Evolutionary conservation across 2,797 vertebrate genomes (phyloP).

Genomic region (Coccyzus lansbergi): DNA sequence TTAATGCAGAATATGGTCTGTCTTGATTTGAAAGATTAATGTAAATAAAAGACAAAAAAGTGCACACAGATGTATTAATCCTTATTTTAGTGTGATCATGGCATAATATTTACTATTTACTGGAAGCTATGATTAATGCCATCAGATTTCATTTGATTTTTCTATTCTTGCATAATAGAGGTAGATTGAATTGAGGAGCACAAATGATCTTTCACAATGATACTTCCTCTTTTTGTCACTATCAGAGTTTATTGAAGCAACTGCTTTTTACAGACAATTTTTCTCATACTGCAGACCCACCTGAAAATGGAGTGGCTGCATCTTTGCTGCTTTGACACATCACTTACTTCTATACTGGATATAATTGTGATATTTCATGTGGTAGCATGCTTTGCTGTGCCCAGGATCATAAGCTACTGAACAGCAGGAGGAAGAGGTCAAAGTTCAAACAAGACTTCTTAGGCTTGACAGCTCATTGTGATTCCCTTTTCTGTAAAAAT

Average conservation of each 20-base stretch:
- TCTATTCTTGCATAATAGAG: background rate
- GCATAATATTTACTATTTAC: background rate
- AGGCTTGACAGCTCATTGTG: background rate
- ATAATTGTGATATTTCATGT: background rate
- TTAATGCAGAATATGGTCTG: background rate
- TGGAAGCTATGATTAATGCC: background rate
- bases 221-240: background rate
- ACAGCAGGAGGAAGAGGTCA: accelerated
- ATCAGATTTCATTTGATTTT: background rate
- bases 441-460: background rate
- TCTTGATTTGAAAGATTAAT: background rate
- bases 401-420: background rate
- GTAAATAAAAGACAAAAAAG: background rate
- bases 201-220: background rate
- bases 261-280: background rate
- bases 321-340: background rate
- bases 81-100: background rate
- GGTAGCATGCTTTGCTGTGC: accelerated
- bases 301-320: background rate
- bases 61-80: background rate
- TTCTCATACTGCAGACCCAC: background rate
- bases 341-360: background rate
- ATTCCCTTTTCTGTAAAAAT: background rate
- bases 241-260: background rate
- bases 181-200: background rate